Percentiles rank a stretch among this genome's conserved stretches.
These are phyloP conservation scores for Trinorchestia longiramus DNA, from an alignment of 1,140 invertebrate species.

Conservation along the genomic window DNA sequence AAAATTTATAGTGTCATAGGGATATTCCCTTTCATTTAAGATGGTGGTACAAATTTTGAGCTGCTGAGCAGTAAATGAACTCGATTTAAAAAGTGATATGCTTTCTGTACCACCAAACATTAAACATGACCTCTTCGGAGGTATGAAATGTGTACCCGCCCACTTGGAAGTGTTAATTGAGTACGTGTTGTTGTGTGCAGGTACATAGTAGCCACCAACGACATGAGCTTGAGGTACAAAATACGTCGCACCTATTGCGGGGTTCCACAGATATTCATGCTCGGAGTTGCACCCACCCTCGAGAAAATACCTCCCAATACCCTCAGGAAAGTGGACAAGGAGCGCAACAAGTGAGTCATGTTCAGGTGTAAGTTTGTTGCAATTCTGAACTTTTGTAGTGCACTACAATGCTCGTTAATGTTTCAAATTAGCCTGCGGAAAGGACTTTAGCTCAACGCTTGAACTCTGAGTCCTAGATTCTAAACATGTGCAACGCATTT, in stretches of 20 bases:
- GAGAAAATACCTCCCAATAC: constrained; percentile 24
- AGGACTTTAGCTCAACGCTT: too few species aligned
- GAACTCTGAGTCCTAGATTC: too few species aligned
- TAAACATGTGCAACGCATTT: too few species aligned
- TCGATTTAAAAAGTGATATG: too few species aligned
- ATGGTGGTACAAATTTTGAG: too few species aligned
- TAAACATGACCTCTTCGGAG: too few species aligned
- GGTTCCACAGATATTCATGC: constrained; percentile 18
- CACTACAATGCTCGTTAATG: background rate
- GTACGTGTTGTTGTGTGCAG: background rate
- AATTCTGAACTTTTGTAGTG: background rate
- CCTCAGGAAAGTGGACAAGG: background rate
- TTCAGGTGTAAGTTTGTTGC: background rate
- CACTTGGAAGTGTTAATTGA: too few species aligned
- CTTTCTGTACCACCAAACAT: too few species aligned
- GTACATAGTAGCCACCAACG: constrained; percentile 23
- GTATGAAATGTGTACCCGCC: too few species aligned
- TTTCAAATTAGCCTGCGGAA: background rate
- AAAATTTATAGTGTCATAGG: too few species aligned
- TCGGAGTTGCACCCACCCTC: constrained; percentile 11
- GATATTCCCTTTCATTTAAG: too few species aligned
- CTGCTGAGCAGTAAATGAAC: too few species aligned
- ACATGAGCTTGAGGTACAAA: background rate
- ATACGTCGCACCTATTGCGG: background rate
- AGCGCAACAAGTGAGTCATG: constrained; percentile 13